phyloP scores from a whole-genome alignment of 2,888 invertebrate species.

The Meteorus colon region DNA sequence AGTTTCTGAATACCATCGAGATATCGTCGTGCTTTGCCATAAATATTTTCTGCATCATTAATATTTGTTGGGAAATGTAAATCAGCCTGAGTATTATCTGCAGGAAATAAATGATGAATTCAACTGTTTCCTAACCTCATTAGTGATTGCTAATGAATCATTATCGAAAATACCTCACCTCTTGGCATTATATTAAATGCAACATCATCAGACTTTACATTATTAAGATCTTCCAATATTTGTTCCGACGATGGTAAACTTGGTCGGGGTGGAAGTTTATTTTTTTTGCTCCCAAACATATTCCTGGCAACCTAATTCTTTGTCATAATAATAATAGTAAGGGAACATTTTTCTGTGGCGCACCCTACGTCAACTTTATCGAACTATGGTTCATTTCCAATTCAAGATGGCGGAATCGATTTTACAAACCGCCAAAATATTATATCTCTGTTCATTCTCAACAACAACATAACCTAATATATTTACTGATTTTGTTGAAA shows the following conservation, averaged over 20 bases:
- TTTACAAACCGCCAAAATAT: too few relatives aligned
- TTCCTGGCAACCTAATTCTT: slow-evolving; percentile 33
- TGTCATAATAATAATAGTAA: too few relatives aligned
- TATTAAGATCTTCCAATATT: slow-evolving; percentile 65
- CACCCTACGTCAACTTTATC: too few relatives aligned
- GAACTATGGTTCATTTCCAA: too few relatives aligned
- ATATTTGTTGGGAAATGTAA: slow-evolving; percentile 51
- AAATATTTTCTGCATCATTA: slow-evolving; percentile 61
- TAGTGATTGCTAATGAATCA: neutral
- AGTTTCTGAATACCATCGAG: slow-evolving; percentile 67
- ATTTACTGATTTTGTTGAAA: too few relatives aligned
- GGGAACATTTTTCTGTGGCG: too few relatives aligned
- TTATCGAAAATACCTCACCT: slow-evolving; percentile 47
- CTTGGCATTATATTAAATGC: slow-evolving; percentile 61
- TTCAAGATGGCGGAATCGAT: too few relatives aligned
- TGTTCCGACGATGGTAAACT: slow-evolving; percentile 62
- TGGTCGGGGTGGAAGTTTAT: slow-evolving; percentile 64
- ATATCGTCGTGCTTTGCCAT: slow-evolving; percentile 65
- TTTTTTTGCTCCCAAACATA: slow-evolving; percentile 66
- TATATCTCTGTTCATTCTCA: too few relatives aligned
- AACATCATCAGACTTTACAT: slow-evolving; percentile 60
- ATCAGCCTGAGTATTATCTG: slow-evolving; percentile 71
- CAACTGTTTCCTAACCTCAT: slow-evolving; percentile 41
- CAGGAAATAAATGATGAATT: slow-evolving; percentile 52
- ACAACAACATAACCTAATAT: too few relatives aligned